Evolutionary conservation across 2,797 vertebrate genomes (phyloP).

Genomic region (Gymnopithys bicolor): DNA sequence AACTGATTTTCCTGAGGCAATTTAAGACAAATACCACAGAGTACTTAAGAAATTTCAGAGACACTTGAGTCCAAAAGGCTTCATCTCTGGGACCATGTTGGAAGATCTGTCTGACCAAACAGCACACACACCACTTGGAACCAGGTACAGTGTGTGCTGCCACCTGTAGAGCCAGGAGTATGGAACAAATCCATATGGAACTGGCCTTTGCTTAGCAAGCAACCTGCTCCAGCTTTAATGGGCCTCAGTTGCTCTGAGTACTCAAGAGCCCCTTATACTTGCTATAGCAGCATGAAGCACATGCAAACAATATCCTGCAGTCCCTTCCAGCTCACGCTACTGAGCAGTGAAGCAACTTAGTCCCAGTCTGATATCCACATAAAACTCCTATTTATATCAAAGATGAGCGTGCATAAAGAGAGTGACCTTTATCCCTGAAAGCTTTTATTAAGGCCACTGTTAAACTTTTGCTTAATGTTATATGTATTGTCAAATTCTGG

Average conservation of each 20-base stretch:
- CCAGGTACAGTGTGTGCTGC: accelerated
- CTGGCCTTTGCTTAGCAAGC: neutral
- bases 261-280: neutral
- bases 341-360: neutral
- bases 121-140: neutral
- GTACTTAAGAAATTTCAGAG: neutral
- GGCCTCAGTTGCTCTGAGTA: neutral
- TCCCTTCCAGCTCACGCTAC: neutral
- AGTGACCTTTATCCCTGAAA: neutral
- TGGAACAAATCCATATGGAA: neutral
- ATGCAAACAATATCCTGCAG: neutral
- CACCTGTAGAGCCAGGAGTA: neutral
- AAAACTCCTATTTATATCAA: neutral
- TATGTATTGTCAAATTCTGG: neutral
- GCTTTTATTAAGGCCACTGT: neutral
- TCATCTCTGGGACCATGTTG: neutral
- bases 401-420: neutral
- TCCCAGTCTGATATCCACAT: neutral
- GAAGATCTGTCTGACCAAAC: neutral
- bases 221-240: neutral
- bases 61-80: neutral
- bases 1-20: neutral
- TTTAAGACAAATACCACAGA: neutral
- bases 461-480: neutral
- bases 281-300: neutral